Evolutionary conservation across 2,797 vertebrate species (phyloP).

Genomic region (Cyprinella venusta): DNA sequence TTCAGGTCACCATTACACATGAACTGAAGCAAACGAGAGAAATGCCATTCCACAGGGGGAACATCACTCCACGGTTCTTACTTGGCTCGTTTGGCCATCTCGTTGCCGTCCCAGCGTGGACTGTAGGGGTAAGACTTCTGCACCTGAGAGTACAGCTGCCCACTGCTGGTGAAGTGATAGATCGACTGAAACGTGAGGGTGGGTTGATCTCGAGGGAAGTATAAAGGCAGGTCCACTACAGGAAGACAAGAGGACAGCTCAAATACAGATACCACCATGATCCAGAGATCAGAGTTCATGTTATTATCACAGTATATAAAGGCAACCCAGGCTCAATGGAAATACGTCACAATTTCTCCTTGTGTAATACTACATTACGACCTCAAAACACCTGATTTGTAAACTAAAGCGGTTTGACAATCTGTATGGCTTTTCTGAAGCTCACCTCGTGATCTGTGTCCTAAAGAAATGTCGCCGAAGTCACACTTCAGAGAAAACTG

Average conservation of each 20-base stretch:
- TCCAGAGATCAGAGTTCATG: neutral
- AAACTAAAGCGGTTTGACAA: neutral
- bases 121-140: constrained; percentile 98
- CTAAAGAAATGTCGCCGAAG: neutral
- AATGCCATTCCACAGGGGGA: neutral
- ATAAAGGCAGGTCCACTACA: constrained; percentile 94
- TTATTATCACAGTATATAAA: neutral
- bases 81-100: constrained; percentile 99
- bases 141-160: constrained; percentile 95
- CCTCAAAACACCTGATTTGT: neutral
- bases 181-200: constrained; percentile 96
- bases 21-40: neutral
- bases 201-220: constrained; percentile 97
- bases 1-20: neutral
- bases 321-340: neutral
- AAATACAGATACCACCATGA: neutral
- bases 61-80: constrained; percentile 72
- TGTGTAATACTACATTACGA: neutral
- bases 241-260: constrained; percentile 33
- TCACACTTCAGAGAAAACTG: neutral
- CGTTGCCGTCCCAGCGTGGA: constrained; percentile 98
- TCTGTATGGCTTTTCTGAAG: too few species aligned
- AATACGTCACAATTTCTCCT: neutral
- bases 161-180: constrained; percentile 97
- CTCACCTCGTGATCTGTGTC: neutral